Base-by-base conservation (phyloP, 92 coral and sea anemone genomes). In the Micromussa lordhowensis region DNA sequence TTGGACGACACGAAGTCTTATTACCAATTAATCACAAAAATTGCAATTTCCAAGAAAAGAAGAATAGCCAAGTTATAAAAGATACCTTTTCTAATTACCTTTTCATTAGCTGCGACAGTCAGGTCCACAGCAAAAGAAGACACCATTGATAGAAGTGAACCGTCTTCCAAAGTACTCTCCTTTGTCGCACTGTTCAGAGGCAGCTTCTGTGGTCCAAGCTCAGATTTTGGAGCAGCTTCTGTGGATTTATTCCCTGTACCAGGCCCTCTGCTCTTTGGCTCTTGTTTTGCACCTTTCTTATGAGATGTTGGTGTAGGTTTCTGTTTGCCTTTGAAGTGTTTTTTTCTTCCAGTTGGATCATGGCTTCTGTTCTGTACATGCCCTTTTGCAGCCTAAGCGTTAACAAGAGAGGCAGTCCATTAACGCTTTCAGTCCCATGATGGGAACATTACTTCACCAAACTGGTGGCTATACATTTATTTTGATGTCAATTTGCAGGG, bases 81-180 rank as follows among this genome's bases (percentile, higher is more conserved):
- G n/a, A n/a, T n/a, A n/a, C n/a, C n/a, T n/a, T n/a, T n/a, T 2
- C 61, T 44, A 44, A 55, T 55, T 66, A 95, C 98, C 98, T 95
- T 94, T 75, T 95, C 99, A 87, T 95, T 93, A 28, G 96, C 95
- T 53, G 98, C 99, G 12, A 97, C 93, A 54, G 99, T 94, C 29
- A 95, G 91, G 91, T 97, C 99, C 30, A 92, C 87, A 31, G 91
- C 75, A 53, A 71, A 85, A 40, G 77, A 76, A 0, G 91, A 86
- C 30, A 95, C 88, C 69, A 91, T 75, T 17, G 95, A 91, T 51
- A 95, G 64, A 78, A 95, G 88, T 61, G 89, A 77, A 15, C 77
- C 89, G 2, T 44, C 73, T 36, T 84, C 83, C 64, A 17, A 38
- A 28, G 68, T 13, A 24, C 18, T 64, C 34, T 77, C 82, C 38